Percentiles rank a stretch among this genome's conserved stretches.
phyloP scores from a whole-genome alignment of 2,797 vertebrate genomes.

The Sebastes kiyomatsui region DNA sequence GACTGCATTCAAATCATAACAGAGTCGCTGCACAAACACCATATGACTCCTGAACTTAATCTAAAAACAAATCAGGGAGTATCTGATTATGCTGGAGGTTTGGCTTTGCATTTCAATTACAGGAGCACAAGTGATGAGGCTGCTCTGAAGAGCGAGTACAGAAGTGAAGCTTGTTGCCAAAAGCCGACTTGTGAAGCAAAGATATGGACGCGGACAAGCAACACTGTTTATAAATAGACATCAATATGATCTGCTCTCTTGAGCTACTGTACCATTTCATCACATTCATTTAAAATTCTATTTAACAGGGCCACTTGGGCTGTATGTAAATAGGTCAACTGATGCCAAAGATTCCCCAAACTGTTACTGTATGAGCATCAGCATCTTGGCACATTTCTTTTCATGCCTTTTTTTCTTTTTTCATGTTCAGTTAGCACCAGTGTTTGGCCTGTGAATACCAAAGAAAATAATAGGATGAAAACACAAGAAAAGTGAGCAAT shows the following conservation, averaged over 20 bases:
- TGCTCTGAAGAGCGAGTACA: conserved; percentile 17
- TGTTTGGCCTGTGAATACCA: not conserved
- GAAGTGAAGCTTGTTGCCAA: conserved; percentile 16
- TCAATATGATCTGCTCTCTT: conserved; percentile 6
- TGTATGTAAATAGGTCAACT: conserved; percentile 48
- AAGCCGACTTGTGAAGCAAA: conserved; percentile 21
- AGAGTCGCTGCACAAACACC: conserved; percentile 55
- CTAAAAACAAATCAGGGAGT: conserved; percentile 71
- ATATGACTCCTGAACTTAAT: conserved; percentile 65
- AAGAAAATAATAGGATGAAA: not conserved
- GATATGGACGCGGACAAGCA: conserved; percentile 14
- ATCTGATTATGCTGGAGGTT: conserved; percentile 62
- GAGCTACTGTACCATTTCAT: conserved; percentile 22
- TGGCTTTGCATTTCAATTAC: conserved; percentile 65
- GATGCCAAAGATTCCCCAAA: conserved; percentile 45
- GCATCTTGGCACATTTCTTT: conserved; percentile 8
- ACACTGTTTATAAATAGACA: conserved; percentile 17
- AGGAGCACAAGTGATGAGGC: conserved; percentile 13
- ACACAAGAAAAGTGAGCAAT: not conserved
- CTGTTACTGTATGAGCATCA: conserved; percentile 3
- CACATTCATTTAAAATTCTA: conserved; percentile 30
- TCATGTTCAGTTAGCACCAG: not conserved
- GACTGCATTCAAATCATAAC: conserved; percentile 61
- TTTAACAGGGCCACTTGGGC: conserved; percentile 18
- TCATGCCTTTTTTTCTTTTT: not conserved